Percentiles rank a stretch among this genome's conserved stretches.
phyloP scores from a whole-genome alignment of 1,140 invertebrate genomes.

The Hormaphis cornu region DNA sequence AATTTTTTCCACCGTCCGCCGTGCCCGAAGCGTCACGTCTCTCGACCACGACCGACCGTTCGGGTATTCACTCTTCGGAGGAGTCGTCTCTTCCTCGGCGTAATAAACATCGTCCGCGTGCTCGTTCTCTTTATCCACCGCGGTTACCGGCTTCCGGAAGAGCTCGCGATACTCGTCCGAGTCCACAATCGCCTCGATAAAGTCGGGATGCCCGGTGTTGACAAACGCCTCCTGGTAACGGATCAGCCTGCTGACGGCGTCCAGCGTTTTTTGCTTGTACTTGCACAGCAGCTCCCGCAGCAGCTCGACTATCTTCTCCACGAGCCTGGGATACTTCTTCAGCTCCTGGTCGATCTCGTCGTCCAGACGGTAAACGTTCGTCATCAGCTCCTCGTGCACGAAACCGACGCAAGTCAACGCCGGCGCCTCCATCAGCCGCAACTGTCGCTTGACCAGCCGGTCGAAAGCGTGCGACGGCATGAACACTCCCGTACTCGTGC shows the following conservation, averaged over 20 bases:
- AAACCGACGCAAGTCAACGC: constrained; percentile 59
- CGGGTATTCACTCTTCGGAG: not conserved
- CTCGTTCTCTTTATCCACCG: too few relatives aligned
- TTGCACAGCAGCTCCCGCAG: constrained; percentile 53
- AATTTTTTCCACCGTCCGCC: not conserved
- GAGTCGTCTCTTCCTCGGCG: not conserved
- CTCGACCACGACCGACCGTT: not conserved
- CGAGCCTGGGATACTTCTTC: constrained; percentile 58
- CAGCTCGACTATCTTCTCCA: constrained; percentile 59
- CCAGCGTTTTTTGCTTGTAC: constrained; percentile 55
- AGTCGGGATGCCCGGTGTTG: constrained; percentile 64
- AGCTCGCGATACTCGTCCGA: not conserved
- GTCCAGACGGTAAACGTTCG: constrained; percentile 62
- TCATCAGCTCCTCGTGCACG: constrained; percentile 64
- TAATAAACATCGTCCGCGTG: not conserved
- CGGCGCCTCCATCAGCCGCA: constrained; percentile 58
- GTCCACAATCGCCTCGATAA: constrained; percentile 7
- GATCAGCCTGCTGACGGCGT: constrained; percentile 58
- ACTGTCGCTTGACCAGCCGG: constrained; percentile 62
- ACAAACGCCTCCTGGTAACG: constrained; percentile 61
- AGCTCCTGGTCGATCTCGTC: constrained; percentile 58
- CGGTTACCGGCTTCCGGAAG: not conserved
- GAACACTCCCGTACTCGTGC: constrained; percentile 58
- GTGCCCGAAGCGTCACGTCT: not conserved
- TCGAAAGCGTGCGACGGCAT: constrained; percentile 67